A percentile compares a stretch with the other conserved stretches of the same genome.
Conservation (phyloP, 2,113 vertebrate species). For the Chaetops frenatus region DNA sequence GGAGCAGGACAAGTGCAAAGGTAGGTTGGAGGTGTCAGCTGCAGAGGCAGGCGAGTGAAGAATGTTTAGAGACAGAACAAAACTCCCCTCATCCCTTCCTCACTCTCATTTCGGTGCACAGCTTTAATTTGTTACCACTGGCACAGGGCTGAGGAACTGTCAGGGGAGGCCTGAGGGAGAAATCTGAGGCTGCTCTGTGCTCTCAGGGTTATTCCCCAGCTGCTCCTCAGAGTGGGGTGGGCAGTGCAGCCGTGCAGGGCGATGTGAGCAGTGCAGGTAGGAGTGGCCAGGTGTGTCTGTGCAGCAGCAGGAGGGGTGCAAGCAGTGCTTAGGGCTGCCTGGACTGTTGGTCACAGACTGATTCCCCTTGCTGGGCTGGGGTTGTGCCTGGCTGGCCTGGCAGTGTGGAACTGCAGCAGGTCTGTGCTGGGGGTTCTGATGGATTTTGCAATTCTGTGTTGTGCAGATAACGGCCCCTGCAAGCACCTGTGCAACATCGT, state of each 20-base stretch:
- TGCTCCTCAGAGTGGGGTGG: not conserved
- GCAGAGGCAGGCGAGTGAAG: not conserved
- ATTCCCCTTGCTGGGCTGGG: not conserved
- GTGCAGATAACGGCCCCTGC: slow-evolving; percentile 79
- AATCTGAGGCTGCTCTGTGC: not conserved
- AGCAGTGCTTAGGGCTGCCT: not conserved
- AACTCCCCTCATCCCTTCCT: not conserved
- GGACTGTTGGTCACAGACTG: not conserved
- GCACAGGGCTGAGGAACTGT: not conserved
- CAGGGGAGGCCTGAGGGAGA: not conserved
- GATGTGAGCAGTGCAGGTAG: not conserved
- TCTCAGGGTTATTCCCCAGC: not conserved
- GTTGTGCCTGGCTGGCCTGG: not conserved
- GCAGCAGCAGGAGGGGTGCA: not conserved
- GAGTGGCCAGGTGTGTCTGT: not conserved
- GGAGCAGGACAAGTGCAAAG: slow-evolving; percentile 60
- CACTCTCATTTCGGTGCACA: not conserved
- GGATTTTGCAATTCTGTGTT: not conserved
- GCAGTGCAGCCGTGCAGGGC: not conserved
- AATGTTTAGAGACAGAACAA: not conserved
- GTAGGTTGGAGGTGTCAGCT: not conserved
- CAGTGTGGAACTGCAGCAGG: not conserved
- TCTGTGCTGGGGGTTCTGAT: not conserved
- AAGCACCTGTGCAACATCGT: slow-evolving; percentile 75
- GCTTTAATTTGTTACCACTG: not conserved